Conservation (phyloP, 2,888 invertebrate species). For the Oscheius sp. region DNA sequence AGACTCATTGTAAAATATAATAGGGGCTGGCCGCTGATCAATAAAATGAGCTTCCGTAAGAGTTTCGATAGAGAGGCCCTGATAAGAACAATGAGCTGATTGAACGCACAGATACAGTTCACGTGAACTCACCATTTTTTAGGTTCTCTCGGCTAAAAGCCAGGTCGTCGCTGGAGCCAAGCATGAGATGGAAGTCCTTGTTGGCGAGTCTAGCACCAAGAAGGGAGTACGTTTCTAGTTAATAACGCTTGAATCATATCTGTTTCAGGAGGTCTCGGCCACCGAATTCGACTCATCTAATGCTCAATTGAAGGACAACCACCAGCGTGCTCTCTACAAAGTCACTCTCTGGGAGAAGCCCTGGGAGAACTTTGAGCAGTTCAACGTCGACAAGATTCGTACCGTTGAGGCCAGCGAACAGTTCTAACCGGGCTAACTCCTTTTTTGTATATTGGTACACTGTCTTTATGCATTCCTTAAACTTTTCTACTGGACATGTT, state of each 20-base stretch:
- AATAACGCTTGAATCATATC: background rate
- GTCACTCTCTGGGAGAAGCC: constrained; percentile 63
- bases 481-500: background rate
- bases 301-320: constrained; percentile 53
- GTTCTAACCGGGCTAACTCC: constrained; percentile 41
- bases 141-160: constrained; percentile 58
- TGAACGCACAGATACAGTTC: constrained; percentile 1
- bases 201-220: constrained; percentile 57
- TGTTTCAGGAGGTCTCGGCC: constrained; percentile 44
- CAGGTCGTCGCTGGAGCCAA: constrained; percentile 62
- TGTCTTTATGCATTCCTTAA: constrained; percentile 5
- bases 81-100: constrained; percentile 24
- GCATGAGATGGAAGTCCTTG: constrained; percentile 54
- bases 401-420: constrained; percentile 52
- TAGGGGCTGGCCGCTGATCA: no score
- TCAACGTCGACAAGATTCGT: constrained; percentile 58
- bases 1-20: no score
- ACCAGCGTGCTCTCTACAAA: constrained; percentile 54
- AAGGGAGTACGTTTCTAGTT: constrained; percentile 44
- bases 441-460: constrained; percentile 13
- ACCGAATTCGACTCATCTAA: constrained; percentile 43
- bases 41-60: no score
- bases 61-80: background rate
- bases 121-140: constrained; percentile 24
- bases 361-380: constrained; percentile 66